Evolutionary conservation across 2,113 vertebrate species (phyloP), one percentile per base, ranked within the genome.

Genomic region (Rhodinocichla rosea): DNA sequence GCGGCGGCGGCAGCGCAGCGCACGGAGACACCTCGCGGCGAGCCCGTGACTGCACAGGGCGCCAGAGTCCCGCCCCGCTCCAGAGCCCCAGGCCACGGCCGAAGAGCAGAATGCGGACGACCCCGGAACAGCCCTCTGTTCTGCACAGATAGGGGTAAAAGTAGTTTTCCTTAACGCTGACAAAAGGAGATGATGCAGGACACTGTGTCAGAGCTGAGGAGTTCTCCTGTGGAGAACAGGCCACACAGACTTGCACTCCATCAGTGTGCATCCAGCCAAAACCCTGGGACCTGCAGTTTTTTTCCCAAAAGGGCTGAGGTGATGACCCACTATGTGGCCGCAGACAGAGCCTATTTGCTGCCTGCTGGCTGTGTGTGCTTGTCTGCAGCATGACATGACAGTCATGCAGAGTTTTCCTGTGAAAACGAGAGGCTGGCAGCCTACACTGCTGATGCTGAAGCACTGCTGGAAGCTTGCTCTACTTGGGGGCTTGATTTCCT

Each of bases 301-400:
- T 44, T 32, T 56, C 37, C 21, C 35, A 13, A 40, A 39, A 12
- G 18, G 28, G 30, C 19, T 3, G 7, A 59, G 20, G 45, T 13
- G 33, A 64, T 33, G 28, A 81, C 23, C 47, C 50, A 5, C 11
- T 7, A 1, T 8, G 24, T 9, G 40, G 26, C 32, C 0, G 0
- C 35, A n/a, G 22, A 55, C 19, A 37, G 13, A 45, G 24, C 2
- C 4, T 11, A 6, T 16, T 6, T 55, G 76, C 79, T 93, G 82
- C 64, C 1, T 2, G 7, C 50, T 15, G 83, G n/a, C 60, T 0
- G 0, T 9, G 11, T 4, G 19, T 30, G 28, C 14, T 8, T 5
- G 35, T 47, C 67, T 70, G 67, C 28, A 30, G 28, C 28, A 53
- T 23, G 47, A 47, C 47, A 47, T 13, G 10, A 32, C 6, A 7